phyloP scores from a whole-genome alignment of 2,113 vertebrate genomes.

The Oriolus oriolus region DNA sequence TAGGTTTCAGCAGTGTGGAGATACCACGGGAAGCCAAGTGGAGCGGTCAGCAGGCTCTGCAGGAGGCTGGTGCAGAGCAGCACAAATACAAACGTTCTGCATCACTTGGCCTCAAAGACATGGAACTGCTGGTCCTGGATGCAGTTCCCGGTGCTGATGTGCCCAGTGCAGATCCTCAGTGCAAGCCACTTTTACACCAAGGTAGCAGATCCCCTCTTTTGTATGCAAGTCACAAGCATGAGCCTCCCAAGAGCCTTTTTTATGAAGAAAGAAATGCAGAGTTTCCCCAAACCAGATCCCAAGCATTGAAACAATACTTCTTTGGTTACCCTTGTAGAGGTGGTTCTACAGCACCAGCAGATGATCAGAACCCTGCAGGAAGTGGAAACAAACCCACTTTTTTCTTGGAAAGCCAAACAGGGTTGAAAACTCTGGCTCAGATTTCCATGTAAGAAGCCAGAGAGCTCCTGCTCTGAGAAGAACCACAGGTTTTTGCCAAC shows the following conservation, averaged over 20 bases:
- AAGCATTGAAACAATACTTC: neutral
- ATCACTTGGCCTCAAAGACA: rapidly evolving
- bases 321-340: neutral
- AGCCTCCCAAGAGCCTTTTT: neutral
- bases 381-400: neutral
- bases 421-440: neutral
- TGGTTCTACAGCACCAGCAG: neutral
- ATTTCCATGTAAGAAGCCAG: neutral
- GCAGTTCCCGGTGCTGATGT: neutral
- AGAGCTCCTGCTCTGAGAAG: neutral
- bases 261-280: neutral
- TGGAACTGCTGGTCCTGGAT: neutral
- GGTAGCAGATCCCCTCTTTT: neutral
- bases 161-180: too few species aligned
- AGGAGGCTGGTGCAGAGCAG: neutral
- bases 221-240: neutral
- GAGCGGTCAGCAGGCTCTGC: rapidly evolving
- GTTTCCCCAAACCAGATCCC: neutral
- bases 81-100: rapidly evolving
- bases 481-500: neutral
- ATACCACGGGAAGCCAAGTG: rapidly evolving
- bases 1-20: neutral
- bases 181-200: neutral
- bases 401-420: neutral
- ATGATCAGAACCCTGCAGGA: neutral